These are phyloP conservation scores for Falco columbarius DNA, from an alignment of 2,797 vertebrate species.

Conservation along the genomic window DNA sequence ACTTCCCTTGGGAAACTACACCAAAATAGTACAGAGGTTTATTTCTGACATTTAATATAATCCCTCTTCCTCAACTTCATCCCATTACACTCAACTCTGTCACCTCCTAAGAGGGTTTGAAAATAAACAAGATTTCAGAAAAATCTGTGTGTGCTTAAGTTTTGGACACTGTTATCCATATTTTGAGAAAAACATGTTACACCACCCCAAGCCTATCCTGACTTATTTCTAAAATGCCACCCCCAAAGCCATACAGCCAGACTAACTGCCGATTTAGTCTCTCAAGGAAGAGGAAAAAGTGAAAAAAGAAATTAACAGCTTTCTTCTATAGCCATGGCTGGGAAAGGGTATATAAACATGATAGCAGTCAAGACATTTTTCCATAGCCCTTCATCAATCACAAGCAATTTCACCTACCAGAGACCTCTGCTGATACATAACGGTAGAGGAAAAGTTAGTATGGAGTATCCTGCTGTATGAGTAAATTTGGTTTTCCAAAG, in stretches of 20 bases:
- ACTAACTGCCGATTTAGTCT: not conserved
- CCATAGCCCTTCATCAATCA: not conserved
- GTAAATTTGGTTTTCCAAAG: not conserved
- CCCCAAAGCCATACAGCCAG: not conserved
- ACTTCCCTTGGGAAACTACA: slow-evolving; percentile 17
- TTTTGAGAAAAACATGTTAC: not conserved
- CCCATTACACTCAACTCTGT: not conserved
- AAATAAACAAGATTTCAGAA: too few species aligned
- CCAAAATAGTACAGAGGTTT: slow-evolving; percentile 27
- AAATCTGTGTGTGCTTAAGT: too few species aligned
- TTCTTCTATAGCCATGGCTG: not conserved
- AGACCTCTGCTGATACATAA: not conserved
- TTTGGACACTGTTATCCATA: not conserved
- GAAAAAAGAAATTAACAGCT: not conserved
- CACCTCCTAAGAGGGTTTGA: not conserved
- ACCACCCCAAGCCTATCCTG: not conserved
- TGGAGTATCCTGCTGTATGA: not conserved
- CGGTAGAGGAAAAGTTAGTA: not conserved
- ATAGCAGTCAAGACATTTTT: not conserved
- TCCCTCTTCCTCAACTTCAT: slow-evolving; percentile 2
- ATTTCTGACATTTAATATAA: slow-evolving; percentile 32
- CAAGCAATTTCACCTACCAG: not conserved
- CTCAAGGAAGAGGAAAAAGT: not conserved
- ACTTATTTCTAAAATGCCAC: not conserved
- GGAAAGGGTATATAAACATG: not conserved